Evolutionary conservation across 2,797 vertebrate species (phyloP).

Genomic region (Gymnothorax reevesii): DNA sequence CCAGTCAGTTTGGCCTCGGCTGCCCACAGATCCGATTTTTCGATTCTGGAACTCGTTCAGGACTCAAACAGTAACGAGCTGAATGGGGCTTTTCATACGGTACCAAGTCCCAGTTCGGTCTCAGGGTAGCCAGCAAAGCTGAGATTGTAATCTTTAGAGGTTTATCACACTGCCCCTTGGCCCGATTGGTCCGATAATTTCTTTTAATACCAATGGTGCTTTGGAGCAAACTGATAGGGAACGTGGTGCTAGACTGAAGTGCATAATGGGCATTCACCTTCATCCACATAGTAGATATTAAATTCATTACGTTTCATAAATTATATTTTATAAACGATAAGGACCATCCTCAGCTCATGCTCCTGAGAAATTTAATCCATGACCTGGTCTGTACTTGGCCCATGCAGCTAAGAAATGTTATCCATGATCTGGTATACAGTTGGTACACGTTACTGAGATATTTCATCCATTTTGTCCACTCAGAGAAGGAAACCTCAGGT

Average conservation of each 20-base stretch:
- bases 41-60: constrained; percentile 6
- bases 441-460: no score
- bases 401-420: no score
- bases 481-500: no score
- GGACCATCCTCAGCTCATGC: no score
- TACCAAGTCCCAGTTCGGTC: neutral
- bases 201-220: neutral
- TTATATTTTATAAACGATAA: no score
- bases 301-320: no score
- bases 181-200: neutral
- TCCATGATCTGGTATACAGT: neutral
- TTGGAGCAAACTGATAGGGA: neutral
- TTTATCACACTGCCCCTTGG: neutral
- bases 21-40: neutral
- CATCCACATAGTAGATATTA: neutral
- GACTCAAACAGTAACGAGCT: no score
- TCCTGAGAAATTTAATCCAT: no score
- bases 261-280: neutral
- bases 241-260: neutral
- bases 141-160: neutral
- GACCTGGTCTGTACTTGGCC: neutral
- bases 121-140: neutral
- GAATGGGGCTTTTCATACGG: constrained; percentile 5
- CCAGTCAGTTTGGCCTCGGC: neutral
- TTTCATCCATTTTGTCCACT: no score